Percentiles rank a stretch among this genome's conserved stretches.
Conservation (phyloP, 2,888 invertebrate genomes). For the Gibbula magus region DNA sequence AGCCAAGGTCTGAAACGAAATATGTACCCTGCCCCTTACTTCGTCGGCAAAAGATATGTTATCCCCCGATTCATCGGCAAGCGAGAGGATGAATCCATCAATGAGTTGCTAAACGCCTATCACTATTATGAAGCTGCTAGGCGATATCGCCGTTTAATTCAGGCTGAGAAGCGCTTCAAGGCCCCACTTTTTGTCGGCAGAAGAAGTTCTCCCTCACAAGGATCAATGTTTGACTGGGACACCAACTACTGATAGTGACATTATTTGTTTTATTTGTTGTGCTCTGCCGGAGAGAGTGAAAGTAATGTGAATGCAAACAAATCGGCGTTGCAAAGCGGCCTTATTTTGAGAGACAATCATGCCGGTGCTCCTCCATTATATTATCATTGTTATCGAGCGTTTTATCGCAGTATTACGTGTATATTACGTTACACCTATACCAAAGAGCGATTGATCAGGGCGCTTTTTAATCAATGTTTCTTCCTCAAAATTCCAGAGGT, state of each 20-base stretch:
- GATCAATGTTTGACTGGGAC: background rate
- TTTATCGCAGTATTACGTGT: background rate
- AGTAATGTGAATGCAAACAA: conserved; percentile 2
- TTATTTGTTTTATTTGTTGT: background rate
- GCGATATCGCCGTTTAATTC: conserved; percentile 31
- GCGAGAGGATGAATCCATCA: conserved; percentile 41
- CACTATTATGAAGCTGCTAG: conserved; percentile 29
- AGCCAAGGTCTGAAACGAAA: conserved; percentile 35
- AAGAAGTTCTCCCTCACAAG: conserved; percentile 24
- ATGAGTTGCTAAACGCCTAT: conserved; percentile 44
- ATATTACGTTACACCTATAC: background rate
- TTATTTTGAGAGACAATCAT: conserved; percentile 13
- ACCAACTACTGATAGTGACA: background rate
- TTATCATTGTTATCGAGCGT: background rate
- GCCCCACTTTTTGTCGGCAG: conserved; percentile 52
- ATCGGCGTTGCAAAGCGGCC: conserved; percentile 17
- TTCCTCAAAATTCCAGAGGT: background rate
- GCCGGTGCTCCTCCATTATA: background rate
- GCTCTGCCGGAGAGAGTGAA: background rate
- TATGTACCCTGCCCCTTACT: conserved; percentile 47
- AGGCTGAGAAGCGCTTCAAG: conserved; percentile 46
- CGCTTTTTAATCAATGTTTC: background rate
- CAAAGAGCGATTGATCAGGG: background rate
- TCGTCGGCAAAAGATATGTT: conserved; percentile 46
- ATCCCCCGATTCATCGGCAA: conserved; percentile 40